A percentile compares a stretch with the other conserved stretches of the same genome.
These are phyloP conservation scores for Falco peregrinus DNA, from an alignment of 2,797 vertebrate species.

Conservation along the genomic window DNA sequence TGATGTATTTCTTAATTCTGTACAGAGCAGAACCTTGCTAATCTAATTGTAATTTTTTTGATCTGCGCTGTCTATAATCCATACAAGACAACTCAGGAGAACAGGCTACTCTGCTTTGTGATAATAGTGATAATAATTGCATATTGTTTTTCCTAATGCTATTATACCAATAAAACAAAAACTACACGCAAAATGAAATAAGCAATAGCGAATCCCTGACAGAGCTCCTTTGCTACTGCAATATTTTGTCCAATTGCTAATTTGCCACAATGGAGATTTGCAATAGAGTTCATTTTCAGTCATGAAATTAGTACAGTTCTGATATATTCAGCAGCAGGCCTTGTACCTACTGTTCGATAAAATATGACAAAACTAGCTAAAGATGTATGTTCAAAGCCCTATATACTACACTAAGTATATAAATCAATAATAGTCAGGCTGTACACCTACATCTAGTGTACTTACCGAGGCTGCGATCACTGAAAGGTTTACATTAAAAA, in stretches of 20 bases:
- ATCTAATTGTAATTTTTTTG: background rate
- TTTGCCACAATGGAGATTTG: background rate
- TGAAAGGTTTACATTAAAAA: conserved; percentile 27
- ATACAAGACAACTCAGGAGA: background rate
- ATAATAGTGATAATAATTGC: background rate
- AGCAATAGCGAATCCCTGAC: background rate
- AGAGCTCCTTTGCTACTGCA: background rate
- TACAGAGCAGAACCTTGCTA: background rate
- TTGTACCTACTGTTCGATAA: background rate
- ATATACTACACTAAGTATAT: background rate
- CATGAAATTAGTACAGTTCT: background rate
- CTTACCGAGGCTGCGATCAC: background rate
- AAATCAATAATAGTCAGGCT: background rate
- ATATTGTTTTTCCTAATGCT: background rate
- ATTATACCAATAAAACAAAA: conserved; percentile 20
- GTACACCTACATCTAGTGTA: background rate
- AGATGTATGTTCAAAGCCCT: background rate
- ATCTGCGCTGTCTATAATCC: background rate
- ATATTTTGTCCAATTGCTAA: background rate
- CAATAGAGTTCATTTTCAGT: background rate
- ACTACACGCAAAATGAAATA: background rate
- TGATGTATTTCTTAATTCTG: background rate
- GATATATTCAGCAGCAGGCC: background rate
- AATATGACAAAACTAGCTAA: background rate
- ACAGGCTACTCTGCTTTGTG: background rate